Evolutionary conservation across 2,888 invertebrate species (phyloP).

Genomic region (Mellilla xanthometata): DNA sequence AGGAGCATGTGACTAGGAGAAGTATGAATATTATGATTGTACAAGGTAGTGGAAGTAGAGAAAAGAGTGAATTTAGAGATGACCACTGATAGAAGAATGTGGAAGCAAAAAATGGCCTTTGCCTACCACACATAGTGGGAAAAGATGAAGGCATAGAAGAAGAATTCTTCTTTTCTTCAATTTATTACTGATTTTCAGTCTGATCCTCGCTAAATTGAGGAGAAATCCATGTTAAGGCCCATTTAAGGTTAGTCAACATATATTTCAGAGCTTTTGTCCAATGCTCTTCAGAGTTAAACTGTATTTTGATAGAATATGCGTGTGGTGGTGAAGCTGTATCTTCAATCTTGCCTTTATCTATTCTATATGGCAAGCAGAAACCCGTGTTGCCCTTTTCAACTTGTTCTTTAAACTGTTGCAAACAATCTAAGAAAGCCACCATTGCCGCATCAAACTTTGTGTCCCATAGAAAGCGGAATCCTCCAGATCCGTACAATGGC

Average conservation of each 20-base stretch:
- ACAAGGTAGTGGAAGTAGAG: too few species aligned
- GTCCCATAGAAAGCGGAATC: constrained; percentile 96
- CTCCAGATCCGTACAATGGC: constrained; percentile 95
- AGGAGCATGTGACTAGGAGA: too few species aligned
- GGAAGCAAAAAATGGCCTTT: too few species aligned
- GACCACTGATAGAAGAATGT: too few species aligned
- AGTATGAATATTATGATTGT: too few species aligned
- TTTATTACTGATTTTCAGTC: constrained; percentile 8
- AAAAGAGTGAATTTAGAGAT: too few species aligned
- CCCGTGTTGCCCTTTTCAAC: constrained; percentile 94
- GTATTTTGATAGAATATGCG: constrained; percentile 97
- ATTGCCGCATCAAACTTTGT: constrained; percentile 96
- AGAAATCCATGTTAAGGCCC: constrained; percentile 98
- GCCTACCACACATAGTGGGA: too few species aligned
- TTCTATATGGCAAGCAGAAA: constrained; percentile 95
- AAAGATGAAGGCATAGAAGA: too few species aligned
- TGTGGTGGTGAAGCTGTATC: constrained; percentile 91
- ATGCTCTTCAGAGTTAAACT: constrained; percentile 99
- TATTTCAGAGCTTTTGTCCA: constrained; percentile 99
- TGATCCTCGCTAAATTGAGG: constrained; percentile 89
- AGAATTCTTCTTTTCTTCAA: too few species aligned
- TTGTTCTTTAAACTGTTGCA: constrained; percentile 96
- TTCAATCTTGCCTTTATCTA: constrained; percentile 97
- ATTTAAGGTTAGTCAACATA: constrained; percentile 98
- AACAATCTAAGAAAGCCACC: constrained; percentile 98